Percentiles rank a stretch among this genome's conserved stretches.
Evolutionary conservation across 2,113 vertebrate species (phyloP).

Genomic region (Glareola pratincola): DNA sequence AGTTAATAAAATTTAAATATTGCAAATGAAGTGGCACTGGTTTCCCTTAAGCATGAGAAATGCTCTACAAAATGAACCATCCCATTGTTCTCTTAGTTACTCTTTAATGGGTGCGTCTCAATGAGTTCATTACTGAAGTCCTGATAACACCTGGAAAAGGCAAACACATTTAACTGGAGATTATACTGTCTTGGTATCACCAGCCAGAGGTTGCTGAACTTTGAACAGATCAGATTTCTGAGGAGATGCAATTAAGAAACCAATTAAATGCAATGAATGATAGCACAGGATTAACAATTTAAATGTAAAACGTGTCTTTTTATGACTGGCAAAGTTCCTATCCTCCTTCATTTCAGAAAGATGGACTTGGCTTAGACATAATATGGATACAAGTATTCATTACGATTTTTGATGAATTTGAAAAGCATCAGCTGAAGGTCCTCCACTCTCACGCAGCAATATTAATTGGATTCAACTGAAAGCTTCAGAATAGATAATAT

Average conservation of each 20-base stretch:
- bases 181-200: background rate
- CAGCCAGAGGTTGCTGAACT: background rate
- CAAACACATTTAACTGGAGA: background rate
- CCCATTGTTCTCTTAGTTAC: background rate
- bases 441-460: background rate
- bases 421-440: conserved; percentile 45
- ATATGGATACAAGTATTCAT: background rate
- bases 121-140: conserved; percentile 19
- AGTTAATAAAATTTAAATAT: background rate
- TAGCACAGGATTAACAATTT: conserved; percentile 6
- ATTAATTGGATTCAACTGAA: conserved; percentile 33
- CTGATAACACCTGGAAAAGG: background rate
- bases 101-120: background rate
- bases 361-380: background rate
- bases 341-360: background rate
- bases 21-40: background rate
- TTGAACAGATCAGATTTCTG: conserved; percentile 9
- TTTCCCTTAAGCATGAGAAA: background rate
- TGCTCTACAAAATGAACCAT: background rate
- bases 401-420: conserved; percentile 36
- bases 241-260: conserved; percentile 56
- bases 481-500: conserved; percentile 18
- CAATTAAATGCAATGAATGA: conserved; percentile 34
- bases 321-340: background rate
- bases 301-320: background rate